Evolutionary conservation across 2,113 vertebrate species (phyloP).

Genomic region (Sorex fumeus): DNA sequence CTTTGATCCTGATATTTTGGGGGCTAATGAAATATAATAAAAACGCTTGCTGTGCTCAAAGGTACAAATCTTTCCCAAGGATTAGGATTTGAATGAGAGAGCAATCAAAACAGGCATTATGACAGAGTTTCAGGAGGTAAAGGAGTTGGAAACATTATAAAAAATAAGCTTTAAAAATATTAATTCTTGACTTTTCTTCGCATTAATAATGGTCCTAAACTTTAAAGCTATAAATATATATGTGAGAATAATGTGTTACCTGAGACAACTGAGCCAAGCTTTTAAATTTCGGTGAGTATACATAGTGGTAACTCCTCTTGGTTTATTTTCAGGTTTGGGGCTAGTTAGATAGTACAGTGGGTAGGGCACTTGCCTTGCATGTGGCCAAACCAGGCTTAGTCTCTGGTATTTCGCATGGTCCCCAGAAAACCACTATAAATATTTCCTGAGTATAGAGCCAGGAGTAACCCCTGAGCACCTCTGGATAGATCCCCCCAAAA

Average conservation of each 20-base stretch:
- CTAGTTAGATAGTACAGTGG: no score
- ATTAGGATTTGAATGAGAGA: conserved; percentile 66
- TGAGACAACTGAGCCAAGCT: not conserved
- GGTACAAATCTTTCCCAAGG: conserved; percentile 28
- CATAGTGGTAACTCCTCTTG: not conserved
- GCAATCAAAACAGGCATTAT: not conserved
- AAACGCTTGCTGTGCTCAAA: conserved; percentile 60
- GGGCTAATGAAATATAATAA: conserved; percentile 65
- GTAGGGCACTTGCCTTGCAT: no score
- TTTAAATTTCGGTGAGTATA: conserved; percentile 58
- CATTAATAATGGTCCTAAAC: not conserved
- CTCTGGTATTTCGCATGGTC: no score
- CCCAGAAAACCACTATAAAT: no score
- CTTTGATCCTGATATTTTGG: conserved; percentile 53
- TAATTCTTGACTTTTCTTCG: conserved; percentile 39
- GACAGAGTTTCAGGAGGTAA: conserved; percentile 18
- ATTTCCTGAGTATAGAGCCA: no score
- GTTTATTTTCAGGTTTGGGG: not conserved
- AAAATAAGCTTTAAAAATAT: conserved; percentile 39
- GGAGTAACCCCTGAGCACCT: no score
- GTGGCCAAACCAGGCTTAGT: no score
- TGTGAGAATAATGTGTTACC: conserved; percentile 15
- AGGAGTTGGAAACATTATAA: conserved; percentile 8
- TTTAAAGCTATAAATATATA: not conserved
- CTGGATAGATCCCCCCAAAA: no score